A percentile compares a stretch with the other conserved stretches of the same genome.
phyloP scores from a whole-genome alignment of 2,113 vertebrate genomes.

The Antechinus flavipes region DNA sequence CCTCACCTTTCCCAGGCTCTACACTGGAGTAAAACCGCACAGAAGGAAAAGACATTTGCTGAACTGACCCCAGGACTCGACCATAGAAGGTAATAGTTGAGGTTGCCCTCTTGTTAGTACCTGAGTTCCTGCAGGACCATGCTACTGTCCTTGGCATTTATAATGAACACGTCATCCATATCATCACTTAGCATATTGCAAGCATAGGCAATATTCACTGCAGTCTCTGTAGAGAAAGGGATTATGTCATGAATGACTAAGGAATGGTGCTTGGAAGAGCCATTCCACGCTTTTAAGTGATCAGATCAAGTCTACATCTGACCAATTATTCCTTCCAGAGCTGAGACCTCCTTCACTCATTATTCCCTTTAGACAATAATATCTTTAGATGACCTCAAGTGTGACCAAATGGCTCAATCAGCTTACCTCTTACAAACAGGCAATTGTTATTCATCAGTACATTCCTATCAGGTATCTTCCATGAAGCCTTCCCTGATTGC shows the following conservation, averaged over 20 bases:
- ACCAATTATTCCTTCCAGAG: background rate
- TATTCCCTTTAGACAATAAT: background rate
- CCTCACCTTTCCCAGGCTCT: background rate
- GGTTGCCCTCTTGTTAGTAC: constrained; percentile 75
- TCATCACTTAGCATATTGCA: constrained; percentile 93
- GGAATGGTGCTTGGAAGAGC: background rate
- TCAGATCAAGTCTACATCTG: background rate
- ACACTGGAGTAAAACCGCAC: background rate
- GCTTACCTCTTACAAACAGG: constrained; percentile 37
- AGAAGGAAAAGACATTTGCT: background rate
- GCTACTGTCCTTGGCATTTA: constrained; percentile 86
- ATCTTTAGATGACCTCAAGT: constrained; percentile 7
- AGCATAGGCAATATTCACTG: constrained; percentile 95
- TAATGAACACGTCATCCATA: constrained; percentile 91
- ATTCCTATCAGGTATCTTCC: constrained; percentile 18
- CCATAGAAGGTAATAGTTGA: background rate
- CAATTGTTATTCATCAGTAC: constrained; percentile 4
- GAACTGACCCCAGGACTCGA: background rate
- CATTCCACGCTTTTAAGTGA: background rate
- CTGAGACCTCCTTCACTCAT: background rate
- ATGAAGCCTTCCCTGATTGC: constrained; percentile 33
- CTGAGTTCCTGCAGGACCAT: constrained; percentile 88
- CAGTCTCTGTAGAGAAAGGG: constrained; percentile 89
- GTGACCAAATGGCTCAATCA: background rate
- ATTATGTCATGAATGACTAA: background rate